Percentiles rank a stretch among this genome's conserved stretches.
These are phyloP conservation scores for Ectemnius lituratus DNA, from an alignment of 2,888 invertebrate genomes.

Conservation along the genomic window DNA sequence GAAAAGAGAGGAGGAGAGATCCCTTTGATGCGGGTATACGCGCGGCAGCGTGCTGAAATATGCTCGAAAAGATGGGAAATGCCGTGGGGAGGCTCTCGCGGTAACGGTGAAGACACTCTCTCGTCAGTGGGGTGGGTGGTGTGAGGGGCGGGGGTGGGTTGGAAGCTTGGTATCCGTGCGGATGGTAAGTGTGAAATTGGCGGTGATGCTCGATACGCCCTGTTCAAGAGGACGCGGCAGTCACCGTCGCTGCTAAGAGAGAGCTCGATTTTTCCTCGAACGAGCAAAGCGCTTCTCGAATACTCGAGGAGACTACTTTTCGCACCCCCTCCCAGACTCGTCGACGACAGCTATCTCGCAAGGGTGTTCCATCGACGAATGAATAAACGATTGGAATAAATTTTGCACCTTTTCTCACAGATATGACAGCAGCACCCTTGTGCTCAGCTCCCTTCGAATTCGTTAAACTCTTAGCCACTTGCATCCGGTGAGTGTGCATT, in stretches of 20 bases:
- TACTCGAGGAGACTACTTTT: conserved; percentile 30
- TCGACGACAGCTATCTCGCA: conserved; percentile 73
- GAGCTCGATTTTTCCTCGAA: conserved; percentile 28
- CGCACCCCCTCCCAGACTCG: conserved; percentile 3
- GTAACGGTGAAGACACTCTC: background rate
- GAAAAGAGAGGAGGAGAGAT: conserved; percentile 54
- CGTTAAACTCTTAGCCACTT: background rate
- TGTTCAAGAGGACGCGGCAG: conserved; percentile 21
- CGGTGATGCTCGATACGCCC: conserved; percentile 45
- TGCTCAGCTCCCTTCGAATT: conserved; percentile 17
- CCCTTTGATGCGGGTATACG: conserved; percentile 66
- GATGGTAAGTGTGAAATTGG: conserved; percentile 70
- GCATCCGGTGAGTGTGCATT: background rate
- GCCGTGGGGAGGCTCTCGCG: conserved; percentile 42
- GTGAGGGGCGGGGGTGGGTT: background rate
- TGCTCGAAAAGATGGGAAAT: conserved; percentile 63
- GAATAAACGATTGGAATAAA: conserved; percentile 68
- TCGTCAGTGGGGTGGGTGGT: conserved; percentile 6
- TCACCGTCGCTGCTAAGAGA: background rate
- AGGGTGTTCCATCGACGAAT: conserved; percentile 80
- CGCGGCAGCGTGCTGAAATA: conserved; percentile 51
- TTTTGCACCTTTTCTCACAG: conserved; percentile 67
- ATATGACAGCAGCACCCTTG: conserved; percentile 47
- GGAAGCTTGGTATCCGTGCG: conserved; percentile 13
- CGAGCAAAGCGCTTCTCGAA: conserved; percentile 31